Evolutionary conservation across 2,888 invertebrate genomes (phyloP).

Genomic region (Callinectes sapidus): DNA sequence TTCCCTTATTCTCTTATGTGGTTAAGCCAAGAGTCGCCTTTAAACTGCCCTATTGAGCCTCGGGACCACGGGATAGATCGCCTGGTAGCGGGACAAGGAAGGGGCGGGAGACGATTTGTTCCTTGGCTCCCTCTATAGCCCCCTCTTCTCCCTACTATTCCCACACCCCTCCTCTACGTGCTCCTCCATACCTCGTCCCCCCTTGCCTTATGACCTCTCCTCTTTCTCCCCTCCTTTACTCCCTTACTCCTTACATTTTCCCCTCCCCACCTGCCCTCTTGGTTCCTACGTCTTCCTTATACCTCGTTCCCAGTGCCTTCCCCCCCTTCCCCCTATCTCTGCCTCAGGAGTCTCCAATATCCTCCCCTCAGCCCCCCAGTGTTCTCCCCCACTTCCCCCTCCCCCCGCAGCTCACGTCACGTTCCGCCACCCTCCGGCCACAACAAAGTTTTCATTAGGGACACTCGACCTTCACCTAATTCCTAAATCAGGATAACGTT

Average conservation of each 20-base stretch:
- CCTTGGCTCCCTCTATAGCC: background rate
- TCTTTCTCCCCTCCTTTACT: too few relatives aligned
- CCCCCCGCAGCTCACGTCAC: background rate
- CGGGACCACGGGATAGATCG: background rate
- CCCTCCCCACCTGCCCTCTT: background rate
- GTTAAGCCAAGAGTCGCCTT: background rate
- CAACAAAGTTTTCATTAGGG: background rate
- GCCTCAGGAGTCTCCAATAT: background rate
- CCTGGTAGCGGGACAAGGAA: conserved; percentile 3
- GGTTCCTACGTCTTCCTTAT: background rate
- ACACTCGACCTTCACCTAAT: background rate
- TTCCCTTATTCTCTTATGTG: too few relatives aligned
- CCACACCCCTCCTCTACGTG: background rate
- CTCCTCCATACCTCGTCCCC: too few relatives aligned
- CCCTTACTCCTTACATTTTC: too few relatives aligned
- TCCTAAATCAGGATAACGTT: background rate
- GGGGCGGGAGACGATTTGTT: background rate
- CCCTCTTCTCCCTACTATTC: background rate
- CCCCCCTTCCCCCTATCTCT: background rate
- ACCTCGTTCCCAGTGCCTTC: background rate
- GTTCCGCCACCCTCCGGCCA: background rate
- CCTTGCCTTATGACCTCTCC: too few relatives aligned
- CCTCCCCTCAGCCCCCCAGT: background rate
- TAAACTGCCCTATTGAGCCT: background rate
- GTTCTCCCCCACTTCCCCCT: background rate